These are phyloP conservation scores for Podargus strigoides DNA, from an alignment of 2,797 vertebrate species.

Conservation along the genomic window DNA sequence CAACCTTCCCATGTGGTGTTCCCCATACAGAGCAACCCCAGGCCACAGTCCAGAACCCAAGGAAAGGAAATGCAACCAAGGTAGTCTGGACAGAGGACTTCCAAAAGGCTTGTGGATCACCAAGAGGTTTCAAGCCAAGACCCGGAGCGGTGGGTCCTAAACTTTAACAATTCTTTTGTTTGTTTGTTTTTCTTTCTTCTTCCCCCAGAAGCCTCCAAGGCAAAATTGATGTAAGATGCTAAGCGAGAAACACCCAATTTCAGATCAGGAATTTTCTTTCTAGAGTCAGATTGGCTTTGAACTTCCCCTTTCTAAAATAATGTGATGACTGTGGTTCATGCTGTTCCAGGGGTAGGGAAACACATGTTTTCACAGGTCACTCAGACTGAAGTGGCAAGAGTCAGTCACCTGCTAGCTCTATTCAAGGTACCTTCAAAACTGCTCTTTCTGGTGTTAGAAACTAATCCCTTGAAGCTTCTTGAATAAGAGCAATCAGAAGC, in stretches of 20 bases:
- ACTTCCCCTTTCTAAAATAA: background rate
- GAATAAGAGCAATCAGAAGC: background rate
- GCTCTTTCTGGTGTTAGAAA: background rate
- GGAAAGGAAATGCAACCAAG: constrained; percentile 68
- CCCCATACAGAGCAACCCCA: constrained; percentile 61
- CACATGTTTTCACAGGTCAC: background rate
- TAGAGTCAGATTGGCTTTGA: background rate
- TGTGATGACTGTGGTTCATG: background rate
- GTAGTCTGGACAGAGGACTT: constrained; percentile 69
- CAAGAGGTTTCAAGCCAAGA: constrained; percentile 69
- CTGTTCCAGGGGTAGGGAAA: background rate
- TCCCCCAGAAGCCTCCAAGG: background rate
- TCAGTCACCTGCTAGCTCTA: background rate
- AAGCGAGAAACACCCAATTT: constrained; percentile 41
- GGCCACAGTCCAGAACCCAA: constrained; percentile 62
- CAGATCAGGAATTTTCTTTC: background rate
- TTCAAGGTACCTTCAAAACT: background rate
- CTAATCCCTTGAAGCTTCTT: background rate
- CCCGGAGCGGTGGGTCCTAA: constrained; percentile 62
- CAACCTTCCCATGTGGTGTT: constrained; percentile 59
- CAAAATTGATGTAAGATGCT: background rate
- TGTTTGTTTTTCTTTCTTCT: background rate
- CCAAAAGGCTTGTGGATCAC: constrained; percentile 68
- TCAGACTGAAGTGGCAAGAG: background rate
- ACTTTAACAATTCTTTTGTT: background rate